These are phyloP conservation scores for Drosophila lacertosa DNA, from an alignment of 1,140 invertebrate genomes.

Conservation along the genomic window DNA sequence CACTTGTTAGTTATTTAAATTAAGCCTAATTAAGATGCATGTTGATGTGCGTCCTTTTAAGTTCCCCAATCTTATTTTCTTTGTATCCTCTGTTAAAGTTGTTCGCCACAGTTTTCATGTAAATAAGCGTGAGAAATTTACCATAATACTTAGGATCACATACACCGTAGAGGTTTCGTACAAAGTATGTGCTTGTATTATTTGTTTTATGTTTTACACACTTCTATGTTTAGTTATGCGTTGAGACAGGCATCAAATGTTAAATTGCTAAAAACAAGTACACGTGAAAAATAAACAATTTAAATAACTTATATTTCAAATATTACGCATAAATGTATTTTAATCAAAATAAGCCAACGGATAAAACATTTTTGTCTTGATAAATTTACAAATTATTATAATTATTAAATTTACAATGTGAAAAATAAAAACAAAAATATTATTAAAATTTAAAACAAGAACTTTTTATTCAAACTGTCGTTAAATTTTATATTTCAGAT, in stretches of 20 bases:
- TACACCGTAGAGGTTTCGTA: conserved; percentile 15
- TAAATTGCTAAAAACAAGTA: conserved; percentile 51
- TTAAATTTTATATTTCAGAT: no score
- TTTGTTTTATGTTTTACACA: conserved; percentile 67
- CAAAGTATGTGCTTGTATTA: conserved; percentile 53
- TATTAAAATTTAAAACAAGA: conserved; percentile 62
- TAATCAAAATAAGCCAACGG: conserved; percentile 77
- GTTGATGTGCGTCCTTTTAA: conserved; percentile 43
- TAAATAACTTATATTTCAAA: conserved; percentile 80
- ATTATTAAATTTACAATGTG: conserved; percentile 82
- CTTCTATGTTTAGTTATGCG: conserved; percentile 58
- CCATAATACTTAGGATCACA: conserved; percentile 25
- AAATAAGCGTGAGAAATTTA: conserved; percentile 43
- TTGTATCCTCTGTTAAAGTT: conserved; percentile 67
- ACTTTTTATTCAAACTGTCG: no score
- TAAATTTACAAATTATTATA: conserved; percentile 84
- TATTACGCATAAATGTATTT: conserved; percentile 83
- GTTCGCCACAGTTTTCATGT: conserved; percentile 62
- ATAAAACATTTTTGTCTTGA: conserved; percentile 82
- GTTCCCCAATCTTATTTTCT: conserved; percentile 37
- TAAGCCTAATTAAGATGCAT: conserved; percentile 42
- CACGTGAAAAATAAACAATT: conserved; percentile 48
- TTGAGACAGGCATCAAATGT: conserved; percentile 73
- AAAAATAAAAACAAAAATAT: conserved; percentile 60
- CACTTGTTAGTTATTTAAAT: conserved; percentile 79